Percentiles rank a stretch among this genome's conserved stretches.
These are phyloP conservation scores for Redunca redunca DNA, from an alignment of 2,113 vertebrate species.

Conservation along the genomic window DNA sequence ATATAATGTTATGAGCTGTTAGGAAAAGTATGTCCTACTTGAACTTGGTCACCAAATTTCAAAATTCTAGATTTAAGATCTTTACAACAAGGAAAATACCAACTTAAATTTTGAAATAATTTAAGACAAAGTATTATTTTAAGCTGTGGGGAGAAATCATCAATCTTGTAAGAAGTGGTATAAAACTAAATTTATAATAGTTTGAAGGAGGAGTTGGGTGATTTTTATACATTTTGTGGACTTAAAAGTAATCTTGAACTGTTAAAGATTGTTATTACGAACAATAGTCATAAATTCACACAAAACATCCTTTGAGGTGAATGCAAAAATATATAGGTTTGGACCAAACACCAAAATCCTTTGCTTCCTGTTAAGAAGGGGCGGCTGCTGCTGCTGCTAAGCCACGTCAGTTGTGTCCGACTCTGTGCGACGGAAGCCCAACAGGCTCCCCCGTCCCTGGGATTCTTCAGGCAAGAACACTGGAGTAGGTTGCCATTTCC, in stretches of 20 bases:
- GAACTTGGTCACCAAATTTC: neutral
- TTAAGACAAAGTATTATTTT: neutral
- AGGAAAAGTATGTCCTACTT: neutral
- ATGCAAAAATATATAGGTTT: neutral
- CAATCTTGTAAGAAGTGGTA: neutral
- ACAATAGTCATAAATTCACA: neutral
- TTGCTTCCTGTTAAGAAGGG: neutral
- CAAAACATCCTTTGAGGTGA: neutral
- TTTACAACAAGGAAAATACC: neutral
- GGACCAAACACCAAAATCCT: neutral
- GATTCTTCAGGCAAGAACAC: too few species aligned
- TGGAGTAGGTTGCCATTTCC: too few species aligned
- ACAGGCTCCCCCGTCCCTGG: too few species aligned
- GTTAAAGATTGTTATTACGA: neutral
- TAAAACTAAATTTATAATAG: neutral
- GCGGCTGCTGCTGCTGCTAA: neutral
- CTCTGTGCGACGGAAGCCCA: too few species aligned
- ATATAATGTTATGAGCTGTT: neutral
- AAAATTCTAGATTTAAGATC: neutral
- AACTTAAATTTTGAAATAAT: neutral
- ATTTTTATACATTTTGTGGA: neutral
- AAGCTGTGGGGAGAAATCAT: neutral
- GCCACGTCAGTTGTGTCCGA: fast-evolving
- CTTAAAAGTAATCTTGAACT: neutral
- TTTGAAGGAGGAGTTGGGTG: neutral